Base-by-base conservation (phyloP, 92 coral and sea anemone genomes). In the Actinernus sp. region DNA sequence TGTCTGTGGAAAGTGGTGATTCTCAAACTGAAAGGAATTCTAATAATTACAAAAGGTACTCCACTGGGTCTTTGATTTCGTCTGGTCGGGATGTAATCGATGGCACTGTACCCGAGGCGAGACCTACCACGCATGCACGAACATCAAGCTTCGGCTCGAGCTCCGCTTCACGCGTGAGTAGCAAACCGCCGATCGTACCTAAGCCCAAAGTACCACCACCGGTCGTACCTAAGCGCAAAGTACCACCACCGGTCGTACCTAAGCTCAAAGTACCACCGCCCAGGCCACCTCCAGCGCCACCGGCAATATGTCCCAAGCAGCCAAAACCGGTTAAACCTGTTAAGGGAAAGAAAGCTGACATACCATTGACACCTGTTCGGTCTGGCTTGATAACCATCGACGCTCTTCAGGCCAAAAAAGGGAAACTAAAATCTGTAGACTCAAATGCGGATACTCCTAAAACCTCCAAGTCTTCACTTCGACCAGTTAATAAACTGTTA, bases 331-430 rank as follows among this genome's bases (percentile, higher is more conserved):
- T 28, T 14, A 57, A 29, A 11, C 69, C 39, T 23, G 52, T 56
- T 21, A 73, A 53, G 41, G 82, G 59, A 14, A 45, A 76, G 44
- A 84, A 79, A 71, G 28, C 25, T 0, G 61, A 76, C 18, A 23
- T 61, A 7, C 83, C 97, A 2, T 26, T 52, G 66, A 81, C 92
- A 1, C 76, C 92, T 4, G 97, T 85, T 22, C 66, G 71, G n/a
- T 62, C 81, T 21, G 97, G 97, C 10, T 32, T 90, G 5, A 74
- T 90, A 36, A 88, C 91, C 25, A 72, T 74, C 7, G 92, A 88
- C 24, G 91, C 92, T 14, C 54, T 90, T 24, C 60, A 63, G 39
- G 79, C 97, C 19, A 88, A 86, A 27, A 85, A 58, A 47, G 72
- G 68, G 4, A 88, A 65, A 2, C 73, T 90, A 18, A 90, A 81